Conservation (phyloP, 2,113 vertebrate genomes). For the Polyodon spathula region DNA sequence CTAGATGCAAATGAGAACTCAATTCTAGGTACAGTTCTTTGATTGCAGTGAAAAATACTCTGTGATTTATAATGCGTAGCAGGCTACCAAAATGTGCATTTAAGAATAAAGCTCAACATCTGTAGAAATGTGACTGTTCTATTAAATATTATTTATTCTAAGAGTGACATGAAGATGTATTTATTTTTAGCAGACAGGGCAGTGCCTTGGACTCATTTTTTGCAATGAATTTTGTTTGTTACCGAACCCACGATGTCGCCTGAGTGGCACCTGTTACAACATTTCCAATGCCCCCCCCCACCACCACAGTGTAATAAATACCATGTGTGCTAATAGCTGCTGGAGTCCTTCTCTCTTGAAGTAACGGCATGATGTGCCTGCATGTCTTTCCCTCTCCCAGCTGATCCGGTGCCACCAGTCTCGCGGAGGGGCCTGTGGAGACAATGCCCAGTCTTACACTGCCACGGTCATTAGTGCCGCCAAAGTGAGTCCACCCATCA, state of each 20-base stretch:
- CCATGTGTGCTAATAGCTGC: constrained; percentile 44
- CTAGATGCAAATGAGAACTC: too few species aligned
- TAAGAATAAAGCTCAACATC: too few species aligned
- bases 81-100: too few species aligned
- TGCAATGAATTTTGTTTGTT: constrained; percentile 12
- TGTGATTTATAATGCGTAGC: too few species aligned
- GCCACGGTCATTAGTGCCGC: constrained; percentile 97
- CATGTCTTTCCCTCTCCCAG: constrained; percentile 49
- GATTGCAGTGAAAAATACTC: too few species aligned
- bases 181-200: too few species aligned
- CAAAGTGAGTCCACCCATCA: constrained; percentile 72
- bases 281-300: constrained; percentile 27
- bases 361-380: constrained; percentile 34
- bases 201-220: too few species aligned
- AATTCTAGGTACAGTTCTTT: too few species aligned
- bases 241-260: constrained; percentile 15
- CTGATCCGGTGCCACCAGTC: constrained; percentile 96
- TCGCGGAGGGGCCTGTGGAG: constrained; percentile 90
- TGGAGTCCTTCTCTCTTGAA: constrained; percentile 46
- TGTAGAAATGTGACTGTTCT: too few species aligned
- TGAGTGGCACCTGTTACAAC: constrained; percentile 34
- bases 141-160: too few species aligned
- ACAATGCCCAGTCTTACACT: constrained; percentile 95
- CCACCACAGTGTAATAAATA: constrained; percentile 40
- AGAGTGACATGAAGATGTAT: too few species aligned